Evolutionary conservation across 2,888 invertebrate genomes (phyloP).

Genomic region (Meiosimyza platycephala): DNA sequence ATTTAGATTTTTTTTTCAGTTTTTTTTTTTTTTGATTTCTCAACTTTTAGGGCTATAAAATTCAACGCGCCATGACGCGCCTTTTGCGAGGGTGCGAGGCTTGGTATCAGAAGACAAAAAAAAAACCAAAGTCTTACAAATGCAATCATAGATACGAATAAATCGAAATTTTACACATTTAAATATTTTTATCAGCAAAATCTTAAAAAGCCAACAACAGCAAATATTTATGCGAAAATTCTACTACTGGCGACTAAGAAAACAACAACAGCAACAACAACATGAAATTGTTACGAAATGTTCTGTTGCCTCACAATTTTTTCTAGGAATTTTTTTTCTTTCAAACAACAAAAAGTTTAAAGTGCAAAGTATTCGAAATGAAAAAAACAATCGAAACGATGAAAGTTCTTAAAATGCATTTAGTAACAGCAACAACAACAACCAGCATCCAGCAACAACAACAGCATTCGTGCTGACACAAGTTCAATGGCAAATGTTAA

Average conservation of each 20-base stretch:
- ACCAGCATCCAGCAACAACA: not conserved
- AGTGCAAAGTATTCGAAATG: too few species aligned
- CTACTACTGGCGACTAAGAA: not conserved
- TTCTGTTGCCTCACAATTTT: not conserved
- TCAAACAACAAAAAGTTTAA: not conserved
- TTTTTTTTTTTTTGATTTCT: too few species aligned
- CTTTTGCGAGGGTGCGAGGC: slow-evolving; percentile 18
- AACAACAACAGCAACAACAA: not conserved
- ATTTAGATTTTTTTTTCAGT: too few species aligned
- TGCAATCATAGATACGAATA: slow-evolving; percentile 19
- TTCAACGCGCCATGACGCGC: slow-evolving; percentile 22
- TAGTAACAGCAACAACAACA: not conserved
- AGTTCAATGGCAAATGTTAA: slow-evolving; percentile 13
- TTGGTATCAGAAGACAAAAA: not conserved
- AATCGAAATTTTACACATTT: slow-evolving; percentile 29
- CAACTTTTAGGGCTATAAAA: too few species aligned
- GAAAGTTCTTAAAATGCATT: too few species aligned
- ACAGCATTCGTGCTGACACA: not conserved
- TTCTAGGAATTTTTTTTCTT: slow-evolving; percentile 15
- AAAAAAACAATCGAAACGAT: too few species aligned
- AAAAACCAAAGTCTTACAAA: not conserved
- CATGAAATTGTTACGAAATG: not conserved
- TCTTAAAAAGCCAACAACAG: not conserved
- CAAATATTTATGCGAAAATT: slow-evolving; percentile 11
- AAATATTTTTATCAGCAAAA: slow-evolving; percentile 12